Evolutionary conservation across 2,113 vertebrate genomes (phyloP).

Genomic region (Egretta garzetta): DNA sequence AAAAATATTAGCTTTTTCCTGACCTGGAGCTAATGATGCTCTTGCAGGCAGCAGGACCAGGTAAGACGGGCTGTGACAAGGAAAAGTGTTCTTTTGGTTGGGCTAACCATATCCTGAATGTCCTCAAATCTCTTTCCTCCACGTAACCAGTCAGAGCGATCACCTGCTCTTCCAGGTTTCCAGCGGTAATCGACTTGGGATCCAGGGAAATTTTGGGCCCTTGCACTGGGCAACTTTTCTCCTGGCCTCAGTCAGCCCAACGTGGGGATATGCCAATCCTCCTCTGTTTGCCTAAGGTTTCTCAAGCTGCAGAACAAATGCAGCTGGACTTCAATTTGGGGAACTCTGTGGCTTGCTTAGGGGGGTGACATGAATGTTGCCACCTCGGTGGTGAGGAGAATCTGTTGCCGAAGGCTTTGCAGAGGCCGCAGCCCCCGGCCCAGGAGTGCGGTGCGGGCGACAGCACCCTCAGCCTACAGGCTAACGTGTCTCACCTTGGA

Average conservation of each 20-base stretch:
- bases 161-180: neutral
- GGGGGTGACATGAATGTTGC: neutral
- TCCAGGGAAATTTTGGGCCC: neutral
- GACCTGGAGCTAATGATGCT: neutral
- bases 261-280: neutral
- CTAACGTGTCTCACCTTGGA: neutral
- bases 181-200: neutral
- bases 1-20: neutral
- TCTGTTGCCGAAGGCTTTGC: neutral
- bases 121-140: neutral
- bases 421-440: no score
- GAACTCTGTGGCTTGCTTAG: neutral
- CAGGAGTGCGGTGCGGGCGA: neutral
- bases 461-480: rapidly evolving
- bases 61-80: neutral
- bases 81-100: neutral
- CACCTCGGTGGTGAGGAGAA: neutral
- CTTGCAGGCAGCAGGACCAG: neutral
- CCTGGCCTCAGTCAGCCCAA: neutral
- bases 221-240: neutral
- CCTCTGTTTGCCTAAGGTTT: neutral
- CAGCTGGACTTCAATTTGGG: neutral
- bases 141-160: neutral
- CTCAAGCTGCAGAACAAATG: neutral
- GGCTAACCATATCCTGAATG: neutral